These are phyloP conservation scores for Diachrysia chrysitis DNA, from an alignment of 2,888 invertebrate genomes.

Conservation along the genomic window DNA sequence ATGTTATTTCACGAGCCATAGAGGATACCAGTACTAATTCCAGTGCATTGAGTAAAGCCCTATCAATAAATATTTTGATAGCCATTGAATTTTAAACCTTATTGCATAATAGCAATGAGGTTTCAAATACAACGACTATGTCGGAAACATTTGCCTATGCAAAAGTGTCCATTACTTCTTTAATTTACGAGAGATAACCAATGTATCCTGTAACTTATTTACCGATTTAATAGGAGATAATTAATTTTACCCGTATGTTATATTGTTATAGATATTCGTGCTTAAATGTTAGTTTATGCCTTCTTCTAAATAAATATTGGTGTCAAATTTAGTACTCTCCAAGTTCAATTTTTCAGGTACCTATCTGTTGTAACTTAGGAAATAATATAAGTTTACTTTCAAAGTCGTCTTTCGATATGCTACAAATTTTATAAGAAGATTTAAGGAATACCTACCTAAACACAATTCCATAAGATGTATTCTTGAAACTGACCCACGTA, in stretches of 20 bases:
- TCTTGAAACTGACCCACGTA: not conserved
- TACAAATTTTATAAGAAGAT: not conserved
- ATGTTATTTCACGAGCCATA: slow-evolving; percentile 48
- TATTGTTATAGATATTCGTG: too few relatives aligned
- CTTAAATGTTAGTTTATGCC: too few relatives aligned
- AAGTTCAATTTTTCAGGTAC: too few relatives aligned
- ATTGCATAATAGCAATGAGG: not conserved
- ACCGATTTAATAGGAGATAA: not conserved
- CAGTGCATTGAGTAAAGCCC: slow-evolving; percentile 23
- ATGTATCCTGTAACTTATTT: not conserved
- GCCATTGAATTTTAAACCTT: slow-evolving; percentile 20
- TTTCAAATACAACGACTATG: too few relatives aligned
- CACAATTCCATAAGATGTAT: not conserved
- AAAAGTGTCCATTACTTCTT: too few relatives aligned
- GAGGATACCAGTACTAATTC: slow-evolving; percentile 25
- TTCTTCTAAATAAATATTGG: too few relatives aligned
- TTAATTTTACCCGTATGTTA: not conserved
- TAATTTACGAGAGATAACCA: too few relatives aligned
- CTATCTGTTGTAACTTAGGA: too few relatives aligned
- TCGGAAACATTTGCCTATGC: not conserved
- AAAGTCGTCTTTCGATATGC: too few relatives aligned
- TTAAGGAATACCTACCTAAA: too few relatives aligned
- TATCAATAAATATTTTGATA: slow-evolving; percentile 2
- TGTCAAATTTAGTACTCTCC: too few relatives aligned
- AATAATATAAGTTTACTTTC: too few relatives aligned